Evolutionary conservation across 2,113 vertebrate species (phyloP).

Genomic region (Bubo scandiacus): DNA sequence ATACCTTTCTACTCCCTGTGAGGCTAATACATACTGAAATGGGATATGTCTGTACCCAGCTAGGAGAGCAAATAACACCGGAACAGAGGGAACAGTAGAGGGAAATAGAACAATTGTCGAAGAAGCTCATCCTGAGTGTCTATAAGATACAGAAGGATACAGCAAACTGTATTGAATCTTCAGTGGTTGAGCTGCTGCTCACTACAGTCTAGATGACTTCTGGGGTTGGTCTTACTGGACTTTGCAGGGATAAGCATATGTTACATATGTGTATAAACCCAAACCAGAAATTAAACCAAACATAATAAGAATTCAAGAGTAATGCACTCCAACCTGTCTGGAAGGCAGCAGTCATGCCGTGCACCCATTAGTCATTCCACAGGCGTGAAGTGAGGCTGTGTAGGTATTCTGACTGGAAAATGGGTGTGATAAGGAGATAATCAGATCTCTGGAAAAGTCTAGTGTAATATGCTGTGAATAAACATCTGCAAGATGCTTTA

Average conservation of each 20-base stretch:
- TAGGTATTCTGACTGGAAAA: not conserved
- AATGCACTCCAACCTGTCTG: not conserved
- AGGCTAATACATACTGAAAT: constrained; percentile 19
- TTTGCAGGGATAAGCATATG: not conserved
- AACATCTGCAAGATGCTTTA: not conserved
- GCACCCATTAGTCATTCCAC: not conserved
- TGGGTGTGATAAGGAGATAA: not conserved
- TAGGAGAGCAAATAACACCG: not conserved
- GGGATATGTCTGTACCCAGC: not conserved
- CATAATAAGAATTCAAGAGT: not conserved
- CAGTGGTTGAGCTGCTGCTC: not conserved
- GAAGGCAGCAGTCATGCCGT: not conserved
- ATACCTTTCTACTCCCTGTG: not conserved
- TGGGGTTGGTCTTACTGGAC: not conserved
- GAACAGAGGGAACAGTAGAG: not conserved
- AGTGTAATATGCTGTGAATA: not conserved
- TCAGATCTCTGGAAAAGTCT: not conserved
- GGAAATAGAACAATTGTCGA: not conserved
- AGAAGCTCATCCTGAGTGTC: not conserved
- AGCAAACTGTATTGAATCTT: not conserved
- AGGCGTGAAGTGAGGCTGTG: not conserved
- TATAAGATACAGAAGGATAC: not conserved
- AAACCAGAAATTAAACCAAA: not conserved
- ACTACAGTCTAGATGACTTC: not conserved
- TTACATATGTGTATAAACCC: not conserved